Base-by-base conservation (phyloP, 2,113 vertebrate species). In the Engraulis encrasicolus region DNA sequence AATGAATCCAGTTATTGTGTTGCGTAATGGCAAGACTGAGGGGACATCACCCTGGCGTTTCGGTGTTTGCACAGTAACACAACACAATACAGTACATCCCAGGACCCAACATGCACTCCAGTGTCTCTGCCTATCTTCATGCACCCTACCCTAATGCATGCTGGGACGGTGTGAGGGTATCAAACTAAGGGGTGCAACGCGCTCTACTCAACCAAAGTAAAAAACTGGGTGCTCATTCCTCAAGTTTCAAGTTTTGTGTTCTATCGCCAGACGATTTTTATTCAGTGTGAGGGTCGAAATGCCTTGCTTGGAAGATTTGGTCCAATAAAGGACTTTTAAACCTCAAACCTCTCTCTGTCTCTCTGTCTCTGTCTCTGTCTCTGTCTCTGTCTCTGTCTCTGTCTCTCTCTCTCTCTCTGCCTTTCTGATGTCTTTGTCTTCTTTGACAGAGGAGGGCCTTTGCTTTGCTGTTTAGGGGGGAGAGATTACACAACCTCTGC, bases 1-100 rank as follows among this genome's bases (percentile, higher is more conserved):
- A 66, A 66, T 66, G 58, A 66, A 66, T 66, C 58, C 58, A 66
- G n/a, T 66, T 66, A 66, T 66, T 66, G 58, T 66, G 58, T 66
- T 66, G 58, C 31, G 58, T 66, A 66, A 66, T 66, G 58, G 58
- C 31, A 66, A 66, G 58, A 1, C 23, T 23, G 27, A 31, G 23
- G n/a, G n/a, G 9, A 66, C 23, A 66, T 66, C 58, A 27, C n/a
- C 58, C n/a, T 66, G 58, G n/a, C 12, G 23, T 66, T 66, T 31
- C 31, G 58, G n/a, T 27, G 23, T 66, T 66, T 31, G 58, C 58
- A 27, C n/a, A 66, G 58, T 27, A 27, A 9, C 11, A 0, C 1
- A 23, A n/a, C 58, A 66, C 31, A 66, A 31, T 23, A 27, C 58
- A 66, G 14, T 14, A 31, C 58, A 66, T 23, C 23, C 9, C 58